Evolutionary conservation across 2,113 vertebrate genomes (phyloP).

Genomic region (Xenopus tropicalis): UCB_Xtro_10.0 CM004449.2:92553501-92554000

Average conservation of each 20-base stretch:
- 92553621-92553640: background rate
- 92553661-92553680: background rate
- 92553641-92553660: constrained; percentile 12
- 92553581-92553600: background rate
- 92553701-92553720: constrained; percentile 22
- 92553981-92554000: background rate
- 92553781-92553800: constrained; percentile 38
- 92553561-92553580: background rate
- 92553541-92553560: no score
- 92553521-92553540: no score
- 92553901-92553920: constrained; percentile 9
- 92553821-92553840: constrained; percentile 9
- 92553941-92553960: constrained; percentile 4
- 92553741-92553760: constrained; percentile 22
- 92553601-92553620: background rate
- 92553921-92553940: constrained; percentile 16
- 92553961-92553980: background rate
- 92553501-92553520: no score
- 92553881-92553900: constrained; percentile 26
- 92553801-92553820: constrained; percentile 40
- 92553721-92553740: constrained; percentile 36
- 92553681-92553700: constrained; percentile 28
- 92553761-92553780: constrained; percentile 8
- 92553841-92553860: constrained; percentile 42
- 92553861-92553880: constrained; percentile 35